Evolutionary conservation across 2,797 vertebrate genomes (phyloP), one percentile per base, ranked within the genome.

Genomic region (Helostoma temminkii): DNA sequence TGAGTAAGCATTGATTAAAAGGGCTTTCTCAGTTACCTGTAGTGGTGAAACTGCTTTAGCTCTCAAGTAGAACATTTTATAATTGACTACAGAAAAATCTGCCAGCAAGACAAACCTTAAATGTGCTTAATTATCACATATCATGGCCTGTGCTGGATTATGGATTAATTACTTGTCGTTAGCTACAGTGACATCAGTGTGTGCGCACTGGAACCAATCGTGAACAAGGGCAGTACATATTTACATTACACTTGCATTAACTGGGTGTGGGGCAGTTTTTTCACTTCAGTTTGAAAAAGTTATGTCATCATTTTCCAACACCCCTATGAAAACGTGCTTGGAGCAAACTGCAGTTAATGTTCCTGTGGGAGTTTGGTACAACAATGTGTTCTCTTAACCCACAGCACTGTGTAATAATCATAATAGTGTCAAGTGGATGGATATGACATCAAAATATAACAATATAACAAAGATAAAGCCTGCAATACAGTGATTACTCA

Each of bases 121-220:
- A 70, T 61, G 32, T 36, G 25, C 41, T 75, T 75, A 69, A 76
- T 64, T 52, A 76, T 7, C 52, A 49, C 19, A 43, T 34, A 66
- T 34, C 46, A 34, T 43, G 66, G 47, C 65, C 49, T 69, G 59
- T 69, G 46, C 65, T 58, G 55, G 22, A 37, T 74, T 47, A 42
- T 36, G 54, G 48, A 80, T 74, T 69, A 71, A 78, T 80, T 55
- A 66, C 60, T 22, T 24, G 39, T 68, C 14, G 24, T 32, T 59
- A 58, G 53, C 64, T 28, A 12, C 60, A 61, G 39, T 37, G 7
- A 50, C 57, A 41, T 42, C 30, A 36, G 55, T 0, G 9, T 34
- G 49, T 25, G 45, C 4, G 3, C 32, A 22, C 30, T 15, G 39
- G 16, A 58, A 10, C 45, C 41, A 34, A 0, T 22, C 10, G 28